These are phyloP conservation scores for Oryzias woworae DNA, from an alignment of 2,113 vertebrate genomes.

Conservation along the genomic window DNA sequence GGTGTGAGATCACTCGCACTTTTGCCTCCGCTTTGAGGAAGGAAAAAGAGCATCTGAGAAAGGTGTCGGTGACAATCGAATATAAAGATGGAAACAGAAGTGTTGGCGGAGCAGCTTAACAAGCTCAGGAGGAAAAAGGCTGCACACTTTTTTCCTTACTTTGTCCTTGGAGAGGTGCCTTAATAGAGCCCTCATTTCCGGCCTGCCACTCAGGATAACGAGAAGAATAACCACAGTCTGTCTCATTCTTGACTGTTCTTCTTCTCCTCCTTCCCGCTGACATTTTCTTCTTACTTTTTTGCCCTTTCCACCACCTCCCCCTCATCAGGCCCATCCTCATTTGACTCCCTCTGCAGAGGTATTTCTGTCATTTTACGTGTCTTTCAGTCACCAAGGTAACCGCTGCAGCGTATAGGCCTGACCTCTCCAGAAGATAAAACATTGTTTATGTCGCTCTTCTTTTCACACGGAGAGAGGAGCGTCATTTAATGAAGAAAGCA, in stretches of 20 bases:
- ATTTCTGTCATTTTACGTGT: conserved; percentile 17
- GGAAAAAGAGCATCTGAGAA: conserved; percentile 9
- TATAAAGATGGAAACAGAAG: conserved; percentile 14
- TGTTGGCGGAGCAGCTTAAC: conserved; percentile 35
- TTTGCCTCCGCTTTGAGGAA: conserved; percentile 31
- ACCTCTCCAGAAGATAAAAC: conserved; percentile 36
- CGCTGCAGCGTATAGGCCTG: conserved; percentile 9
- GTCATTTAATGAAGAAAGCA: conserved; percentile 35
- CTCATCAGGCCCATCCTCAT: conserved; percentile 10
- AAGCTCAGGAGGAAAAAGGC: conserved; percentile 42
- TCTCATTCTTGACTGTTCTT: conserved; percentile 26
- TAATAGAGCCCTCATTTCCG: conserved; percentile 67
- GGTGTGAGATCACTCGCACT: conserved; percentile 16
- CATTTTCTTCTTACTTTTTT: conserved; percentile 8
- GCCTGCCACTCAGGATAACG: conserved; percentile 71
- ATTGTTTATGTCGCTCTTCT: neutral
- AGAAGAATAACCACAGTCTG: conserved; percentile 52
- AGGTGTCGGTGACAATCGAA: conserved; percentile 34
- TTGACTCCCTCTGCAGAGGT: conserved; percentile 14
- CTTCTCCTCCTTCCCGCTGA: conserved; percentile 16
- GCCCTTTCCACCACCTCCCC: conserved; percentile 9
- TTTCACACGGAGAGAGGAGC: neutral
- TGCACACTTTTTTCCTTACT: conserved; percentile 17
- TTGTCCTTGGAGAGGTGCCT: conserved; percentile 58
- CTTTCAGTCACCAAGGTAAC: conserved; percentile 35